phyloP scores from a whole-genome alignment of 1,140 invertebrate genomes.

The Rhizoglyphus robini region DNA sequence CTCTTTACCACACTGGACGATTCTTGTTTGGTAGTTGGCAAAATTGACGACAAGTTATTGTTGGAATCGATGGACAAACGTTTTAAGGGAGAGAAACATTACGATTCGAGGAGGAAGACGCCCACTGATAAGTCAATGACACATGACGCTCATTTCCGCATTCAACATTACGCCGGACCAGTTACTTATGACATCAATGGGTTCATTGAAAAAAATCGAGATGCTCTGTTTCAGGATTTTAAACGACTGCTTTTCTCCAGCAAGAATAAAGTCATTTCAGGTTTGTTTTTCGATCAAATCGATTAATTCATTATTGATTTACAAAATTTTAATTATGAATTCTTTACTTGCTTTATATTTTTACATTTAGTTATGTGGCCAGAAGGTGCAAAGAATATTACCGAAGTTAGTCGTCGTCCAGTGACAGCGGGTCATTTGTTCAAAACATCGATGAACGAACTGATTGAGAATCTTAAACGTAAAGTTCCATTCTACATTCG shows the following conservation, averaged over 20 bases:
- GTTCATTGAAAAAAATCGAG: conserved; percentile 87
- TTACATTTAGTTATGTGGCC: conserved; percentile 62
- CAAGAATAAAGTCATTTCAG: conserved; percentile 25
- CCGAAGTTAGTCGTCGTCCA: conserved; percentile 40
- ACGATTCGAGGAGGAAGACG: conserved; percentile 5
- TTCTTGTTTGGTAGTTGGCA: conserved; percentile 76
- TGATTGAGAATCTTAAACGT: conserved; percentile 47
- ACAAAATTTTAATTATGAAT: no score
- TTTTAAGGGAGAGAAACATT: conserved; percentile 27
- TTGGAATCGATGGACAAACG: conserved; percentile 53
- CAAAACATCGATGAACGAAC: conserved; percentile 63
- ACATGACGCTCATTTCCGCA: conserved; percentile 34
- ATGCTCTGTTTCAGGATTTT: conserved; percentile 65
- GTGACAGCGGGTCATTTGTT: conserved; percentile 65
- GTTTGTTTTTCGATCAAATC: conserved; percentile 5
- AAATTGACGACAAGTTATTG: conserved; percentile 67
- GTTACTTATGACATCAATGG: conserved; percentile 74
- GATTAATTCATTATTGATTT: background rate
- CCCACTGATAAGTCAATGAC: conserved; percentile 20
- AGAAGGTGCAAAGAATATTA: conserved; percentile 51
- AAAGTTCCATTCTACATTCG: conserved; percentile 69
- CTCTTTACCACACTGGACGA: conserved; percentile 49
- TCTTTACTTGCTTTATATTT: conserved; percentile 5
- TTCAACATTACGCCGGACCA: conserved; percentile 50
- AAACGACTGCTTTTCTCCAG: conserved; percentile 26